A percentile compares a stretch with the other conserved stretches of the same genome.
These are phyloP conservation scores for Hypotaenidia philippensis DNA, from an alignment of 2,797 vertebrate genomes.

Conservation along the genomic window DNA sequence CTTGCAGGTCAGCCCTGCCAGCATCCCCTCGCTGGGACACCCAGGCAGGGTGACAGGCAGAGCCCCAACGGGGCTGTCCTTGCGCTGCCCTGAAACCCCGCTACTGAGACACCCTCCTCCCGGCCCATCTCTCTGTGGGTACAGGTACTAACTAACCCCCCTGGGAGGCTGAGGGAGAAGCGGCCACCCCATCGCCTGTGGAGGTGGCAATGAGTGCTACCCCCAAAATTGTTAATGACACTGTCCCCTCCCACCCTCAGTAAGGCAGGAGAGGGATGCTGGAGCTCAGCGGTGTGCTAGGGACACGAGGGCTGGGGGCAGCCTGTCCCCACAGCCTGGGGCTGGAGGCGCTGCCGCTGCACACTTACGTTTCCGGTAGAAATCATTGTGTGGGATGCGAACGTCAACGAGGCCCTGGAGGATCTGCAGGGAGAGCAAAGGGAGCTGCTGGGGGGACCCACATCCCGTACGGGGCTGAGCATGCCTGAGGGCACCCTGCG, in stretches of 20 bases:
- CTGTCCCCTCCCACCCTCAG: neutral
- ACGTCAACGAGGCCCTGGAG: slow-evolving; percentile 95
- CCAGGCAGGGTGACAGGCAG: neutral
- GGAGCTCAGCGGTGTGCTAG: neutral
- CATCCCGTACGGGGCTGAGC: fast-evolving
- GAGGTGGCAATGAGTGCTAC: neutral
- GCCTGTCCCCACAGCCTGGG: fast-evolving
- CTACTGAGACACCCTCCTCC: neutral
- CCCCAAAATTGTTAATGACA: neutral
- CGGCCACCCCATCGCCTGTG: fast-evolving
- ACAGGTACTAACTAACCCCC: neutral
- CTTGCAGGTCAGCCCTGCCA: neutral
- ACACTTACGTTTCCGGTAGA: slow-evolving; percentile 91
- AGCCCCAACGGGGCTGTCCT: neutral
- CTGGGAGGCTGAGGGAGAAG: neutral
- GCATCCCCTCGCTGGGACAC: neutral
- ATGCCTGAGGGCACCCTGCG: fast-evolving
- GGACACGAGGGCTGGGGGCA: fast-evolving
- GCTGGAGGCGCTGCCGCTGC: neutral
- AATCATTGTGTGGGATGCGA: slow-evolving; percentile 92
- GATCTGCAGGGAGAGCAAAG: slow-evolving; percentile 82
- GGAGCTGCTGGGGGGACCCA: neutral
- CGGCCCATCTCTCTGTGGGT: neutral
- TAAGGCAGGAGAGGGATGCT: neutral
- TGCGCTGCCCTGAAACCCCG: neutral